Percentiles rank a stretch among this genome's conserved stretches.
Evolutionary conservation across 2,113 vertebrate genomes (phyloP).

Genomic region (Psilopogon haemacephalus): DNA sequence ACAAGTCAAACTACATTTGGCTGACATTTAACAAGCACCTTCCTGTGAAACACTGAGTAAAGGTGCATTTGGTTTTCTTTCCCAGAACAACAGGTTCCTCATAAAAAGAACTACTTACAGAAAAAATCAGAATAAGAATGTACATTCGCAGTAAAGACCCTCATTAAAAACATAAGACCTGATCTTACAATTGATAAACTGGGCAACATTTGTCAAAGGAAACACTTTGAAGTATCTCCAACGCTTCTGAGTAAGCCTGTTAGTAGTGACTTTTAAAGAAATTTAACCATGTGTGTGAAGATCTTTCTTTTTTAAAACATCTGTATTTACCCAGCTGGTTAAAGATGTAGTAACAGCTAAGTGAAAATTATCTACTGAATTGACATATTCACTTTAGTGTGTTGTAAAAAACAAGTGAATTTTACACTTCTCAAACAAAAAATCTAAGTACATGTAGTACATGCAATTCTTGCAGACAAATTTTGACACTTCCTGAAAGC

Average conservation of each 20-base stretch:
- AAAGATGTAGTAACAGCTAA: not conserved
- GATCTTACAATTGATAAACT: not conserved
- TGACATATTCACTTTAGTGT: not conserved
- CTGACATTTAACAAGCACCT: not conserved
- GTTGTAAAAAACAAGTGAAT: not conserved
- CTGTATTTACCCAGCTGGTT: not conserved
- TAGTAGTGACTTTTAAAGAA: not conserved
- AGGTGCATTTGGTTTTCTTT: not conserved
- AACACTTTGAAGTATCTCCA: not conserved
- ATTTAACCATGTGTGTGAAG: not conserved
- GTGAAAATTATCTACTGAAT: not conserved
- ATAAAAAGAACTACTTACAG: not conserved
- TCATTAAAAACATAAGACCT: not conserved
- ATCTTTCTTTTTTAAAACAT: not conserved
- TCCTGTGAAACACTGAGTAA: not conserved
- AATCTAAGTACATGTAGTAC: not conserved
- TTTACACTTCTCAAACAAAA: not conserved
- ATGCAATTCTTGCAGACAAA: not conserved
- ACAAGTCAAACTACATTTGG: not conserved
- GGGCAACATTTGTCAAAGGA: not conserved
- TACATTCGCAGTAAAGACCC: not conserved
- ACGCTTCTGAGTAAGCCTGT: not conserved
- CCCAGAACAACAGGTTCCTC: not conserved
- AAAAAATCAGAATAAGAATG: not conserved
- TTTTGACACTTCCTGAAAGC: not conserved